phyloP scores from a whole-genome alignment of 2,888 invertebrate genomes.

The Drosophila macrospina region DNA sequence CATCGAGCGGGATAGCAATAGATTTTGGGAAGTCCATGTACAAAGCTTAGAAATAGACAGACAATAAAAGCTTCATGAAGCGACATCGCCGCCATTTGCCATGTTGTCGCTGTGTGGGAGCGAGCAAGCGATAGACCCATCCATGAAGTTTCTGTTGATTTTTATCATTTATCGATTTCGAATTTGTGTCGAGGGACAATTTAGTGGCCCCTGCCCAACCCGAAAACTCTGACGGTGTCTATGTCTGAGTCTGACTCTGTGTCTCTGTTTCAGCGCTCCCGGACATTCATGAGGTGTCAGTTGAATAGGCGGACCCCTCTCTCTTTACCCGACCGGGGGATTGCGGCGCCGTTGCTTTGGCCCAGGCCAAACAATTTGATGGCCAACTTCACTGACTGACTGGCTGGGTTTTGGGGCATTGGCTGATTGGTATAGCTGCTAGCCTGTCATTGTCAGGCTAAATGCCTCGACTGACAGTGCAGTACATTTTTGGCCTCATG shows the following conservation, averaged over 20 bases:
- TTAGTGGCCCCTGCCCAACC: conserved; percentile 61
- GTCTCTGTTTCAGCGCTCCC: conserved; percentile 36
- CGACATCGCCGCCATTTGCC: conserved; percentile 67
- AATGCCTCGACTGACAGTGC: conserved; percentile 67
- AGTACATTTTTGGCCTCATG: conserved; percentile 70
- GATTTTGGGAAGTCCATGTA: conserved; percentile 73
- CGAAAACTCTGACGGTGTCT: conserved; percentile 17
- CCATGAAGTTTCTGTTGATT: conserved; percentile 83
- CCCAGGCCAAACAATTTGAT: conserved; percentile 67
- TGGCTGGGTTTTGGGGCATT: conserved; percentile 43
- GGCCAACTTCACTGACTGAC: conserved; percentile 62
- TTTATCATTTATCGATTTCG: conserved; percentile 85
- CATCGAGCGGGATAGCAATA: conserved; percentile 70
- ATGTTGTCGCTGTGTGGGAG: conserved; percentile 32
- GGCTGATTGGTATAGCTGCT: conserved; percentile 51
- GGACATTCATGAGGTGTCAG: conserved; percentile 79
- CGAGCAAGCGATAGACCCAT: conserved; percentile 61
- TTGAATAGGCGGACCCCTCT: conserved; percentile 37
- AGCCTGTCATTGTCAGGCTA: conserved; percentile 76
- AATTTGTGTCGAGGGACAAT: conserved; percentile 83
- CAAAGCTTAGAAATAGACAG: conserved; percentile 81
- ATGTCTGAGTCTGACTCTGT: conserved; percentile 11
- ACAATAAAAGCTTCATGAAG: conserved; percentile 83
- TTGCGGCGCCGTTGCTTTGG: conserved; percentile 24
- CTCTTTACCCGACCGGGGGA: background rate